phyloP scores from a whole-genome alignment of 1,140 invertebrate genomes.

The Vollenhovia emeryi region DNA sequence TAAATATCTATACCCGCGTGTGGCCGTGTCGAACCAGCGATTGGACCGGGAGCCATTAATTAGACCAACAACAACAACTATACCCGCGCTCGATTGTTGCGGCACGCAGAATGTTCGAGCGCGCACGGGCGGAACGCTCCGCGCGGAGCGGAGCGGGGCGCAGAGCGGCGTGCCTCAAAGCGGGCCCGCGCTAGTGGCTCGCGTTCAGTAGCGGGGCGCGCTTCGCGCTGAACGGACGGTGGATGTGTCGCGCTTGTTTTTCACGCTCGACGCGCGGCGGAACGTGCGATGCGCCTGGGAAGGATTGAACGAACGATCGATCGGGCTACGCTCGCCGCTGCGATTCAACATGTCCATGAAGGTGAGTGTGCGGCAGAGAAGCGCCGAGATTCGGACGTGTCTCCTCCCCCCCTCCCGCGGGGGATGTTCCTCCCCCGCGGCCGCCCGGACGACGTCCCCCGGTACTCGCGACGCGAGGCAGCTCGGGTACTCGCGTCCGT shows the following conservation, averaged over 20 bases:
- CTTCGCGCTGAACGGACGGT: background rate
- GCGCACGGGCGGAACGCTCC: background rate
- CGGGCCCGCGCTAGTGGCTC: slow-evolving; percentile 29
- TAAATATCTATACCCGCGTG: too few relatives aligned
- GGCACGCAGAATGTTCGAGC: too few relatives aligned
- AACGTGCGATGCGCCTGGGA: slow-evolving; percentile 25
- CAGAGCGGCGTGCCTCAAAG: slow-evolving; percentile 45
- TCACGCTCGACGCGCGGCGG: background rate
- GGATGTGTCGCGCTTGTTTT: background rate
- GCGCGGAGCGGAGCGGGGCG: too few relatives aligned
- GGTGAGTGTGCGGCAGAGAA: slow-evolving; percentile 34
- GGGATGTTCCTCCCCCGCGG: background rate
- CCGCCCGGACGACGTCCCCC: background rate
- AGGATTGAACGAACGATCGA: slow-evolving; percentile 36
- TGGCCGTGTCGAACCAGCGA: too few relatives aligned
- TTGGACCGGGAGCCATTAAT: too few relatives aligned
- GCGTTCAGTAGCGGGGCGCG: slow-evolving; percentile 47
- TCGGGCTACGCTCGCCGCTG: background rate
- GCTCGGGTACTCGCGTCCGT: background rate
- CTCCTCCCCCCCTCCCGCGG: background rate
- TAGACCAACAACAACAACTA: too few relatives aligned
- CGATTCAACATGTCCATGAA: slow-evolving; percentile 68
- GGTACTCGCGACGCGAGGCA: background rate
- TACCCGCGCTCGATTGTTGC: too few relatives aligned
- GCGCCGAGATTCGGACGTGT: background rate